Evolutionary conservation across 1,140 invertebrate genomes (phyloP).

Genomic region (Oryzaephilus surinamensis): DNA sequence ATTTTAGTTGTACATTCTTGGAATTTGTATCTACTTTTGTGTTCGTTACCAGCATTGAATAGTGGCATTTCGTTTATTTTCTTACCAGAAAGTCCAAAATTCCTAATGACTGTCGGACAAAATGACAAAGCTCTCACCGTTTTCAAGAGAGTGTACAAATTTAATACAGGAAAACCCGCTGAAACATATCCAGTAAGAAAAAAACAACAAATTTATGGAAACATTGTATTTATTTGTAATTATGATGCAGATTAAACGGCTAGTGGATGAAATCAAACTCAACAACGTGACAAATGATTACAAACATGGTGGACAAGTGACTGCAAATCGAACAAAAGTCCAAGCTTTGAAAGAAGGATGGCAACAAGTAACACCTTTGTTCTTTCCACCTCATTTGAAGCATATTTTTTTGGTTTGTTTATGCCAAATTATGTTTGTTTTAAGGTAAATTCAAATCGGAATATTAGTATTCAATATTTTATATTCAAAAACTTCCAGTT

Average conservation of each 20-base stretch:
- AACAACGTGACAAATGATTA: conserved; percentile 1
- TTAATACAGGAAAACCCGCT: conserved; percentile 49
- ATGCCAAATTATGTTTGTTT: conserved; percentile 18
- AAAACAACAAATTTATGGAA: neutral
- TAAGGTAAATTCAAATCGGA: conserved; percentile 15
- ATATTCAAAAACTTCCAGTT: conserved; percentile 27
- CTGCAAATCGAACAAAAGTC: conserved; percentile 8
- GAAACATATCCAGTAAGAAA: conserved; percentile 49
- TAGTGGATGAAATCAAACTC: conserved; percentile 20
- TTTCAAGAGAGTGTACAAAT: conserved; percentile 46
- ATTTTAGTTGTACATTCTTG: conserved; percentile 49
- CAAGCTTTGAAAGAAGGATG: conserved; percentile 17
- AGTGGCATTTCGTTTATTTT: conserved; percentile 48
- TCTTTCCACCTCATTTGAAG: conserved; percentile 14
- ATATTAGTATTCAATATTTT: neutral
- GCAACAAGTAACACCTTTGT: conserved; percentile 19
- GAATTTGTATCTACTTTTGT: conserved; percentile 61
- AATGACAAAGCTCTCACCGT: conserved; percentile 54
- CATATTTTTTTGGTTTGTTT: conserved; percentile 20
- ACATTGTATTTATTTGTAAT: neutral
- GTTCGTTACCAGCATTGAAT: conserved; percentile 55
- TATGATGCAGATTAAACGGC: conserved; percentile 16
- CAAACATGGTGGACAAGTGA: conserved; percentile 6
- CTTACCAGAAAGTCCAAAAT: conserved; percentile 69
- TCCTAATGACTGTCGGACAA: conserved; percentile 56